phyloP scores from a whole-genome alignment of 2,888 invertebrate genomes.

The Zhengitettix transpicula region DNA sequence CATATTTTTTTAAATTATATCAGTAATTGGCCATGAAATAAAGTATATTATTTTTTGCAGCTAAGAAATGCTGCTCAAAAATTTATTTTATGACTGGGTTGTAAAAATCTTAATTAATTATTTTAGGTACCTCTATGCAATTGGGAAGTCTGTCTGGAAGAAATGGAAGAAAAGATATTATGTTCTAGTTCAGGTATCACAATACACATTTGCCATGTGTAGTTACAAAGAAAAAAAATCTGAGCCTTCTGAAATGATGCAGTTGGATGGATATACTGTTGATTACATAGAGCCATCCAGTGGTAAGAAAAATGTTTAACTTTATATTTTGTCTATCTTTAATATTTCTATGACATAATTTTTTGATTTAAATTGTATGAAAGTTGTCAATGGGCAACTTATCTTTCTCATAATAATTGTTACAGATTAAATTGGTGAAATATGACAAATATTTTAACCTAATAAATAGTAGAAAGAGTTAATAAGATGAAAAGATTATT shows the following conservation, averaged over 20 bases:
- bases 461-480: no score
- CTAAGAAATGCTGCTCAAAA: no score
- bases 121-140: conserved; percentile 65
- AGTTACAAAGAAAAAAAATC: conserved; percentile 98
- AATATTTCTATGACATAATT: conserved; percentile 1
- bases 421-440: neutral
- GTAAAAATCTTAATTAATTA: no score
- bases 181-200: conserved; percentile 96
- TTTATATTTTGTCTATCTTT: neutral
- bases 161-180: conserved; percentile 99
- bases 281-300: conserved; percentile 95
- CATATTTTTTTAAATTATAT: no score
- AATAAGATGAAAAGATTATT: no score
- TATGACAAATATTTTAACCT: no score
- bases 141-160: conserved; percentile 95
- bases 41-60: no score
- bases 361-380: neutral
- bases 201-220: conserved; percentile 99
- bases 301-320: conserved; percentile 36
- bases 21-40: no score
- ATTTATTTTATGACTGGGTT: no score
- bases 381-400: neutral
- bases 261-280: conserved; percentile 96
- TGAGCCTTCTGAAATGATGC: conserved; percentile 99
- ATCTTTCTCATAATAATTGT: neutral